phyloP scores from a whole-genome alignment of 2,113 vertebrate species.

The Sinocyclocheilus anophthalmus region DNA sequence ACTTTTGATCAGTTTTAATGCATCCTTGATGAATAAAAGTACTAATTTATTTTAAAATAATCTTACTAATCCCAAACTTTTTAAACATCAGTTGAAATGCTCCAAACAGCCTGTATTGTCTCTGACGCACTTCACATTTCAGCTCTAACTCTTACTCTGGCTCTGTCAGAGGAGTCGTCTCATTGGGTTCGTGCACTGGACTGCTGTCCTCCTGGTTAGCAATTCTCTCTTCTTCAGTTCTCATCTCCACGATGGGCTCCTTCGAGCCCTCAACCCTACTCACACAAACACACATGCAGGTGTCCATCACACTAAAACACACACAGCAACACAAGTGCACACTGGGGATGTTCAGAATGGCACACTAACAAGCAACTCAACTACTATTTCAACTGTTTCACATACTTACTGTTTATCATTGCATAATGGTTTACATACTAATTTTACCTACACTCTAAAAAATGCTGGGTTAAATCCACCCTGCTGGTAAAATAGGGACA shows the following conservation, averaged over 20 bases:
- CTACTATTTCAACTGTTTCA: not conserved
- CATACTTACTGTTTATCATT: not conserved
- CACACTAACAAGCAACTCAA: not conserved
- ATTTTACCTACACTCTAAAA: no score
- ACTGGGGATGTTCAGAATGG: not conserved
- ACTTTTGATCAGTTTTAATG: not conserved
- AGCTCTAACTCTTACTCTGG: conserved; percentile 75
- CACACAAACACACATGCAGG: conserved; percentile 41
- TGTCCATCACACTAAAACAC: conserved; percentile 31
- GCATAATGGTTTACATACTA: no score
- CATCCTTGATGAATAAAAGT: not conserved
- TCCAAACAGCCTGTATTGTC: not conserved
- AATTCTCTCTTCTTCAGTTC: conserved; percentile 88
- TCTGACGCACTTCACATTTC: not conserved
- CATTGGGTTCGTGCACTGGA: conserved; percentile 87
- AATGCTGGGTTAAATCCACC: no score
- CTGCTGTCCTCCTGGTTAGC: conserved; percentile 84
- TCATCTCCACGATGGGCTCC: conserved; percentile 88
- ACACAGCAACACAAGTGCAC: conserved; percentile 21
- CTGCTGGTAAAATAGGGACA: no score
- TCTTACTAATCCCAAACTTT: not conserved
- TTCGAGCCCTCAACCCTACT: conserved; percentile 89
- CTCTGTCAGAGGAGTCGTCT: conserved; percentile 88
- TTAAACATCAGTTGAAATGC: not conserved
- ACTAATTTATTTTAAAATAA: not conserved